phyloP scores from a whole-genome alignment of 1,140 invertebrate species.

The Habropoda laboriosa region DNA sequence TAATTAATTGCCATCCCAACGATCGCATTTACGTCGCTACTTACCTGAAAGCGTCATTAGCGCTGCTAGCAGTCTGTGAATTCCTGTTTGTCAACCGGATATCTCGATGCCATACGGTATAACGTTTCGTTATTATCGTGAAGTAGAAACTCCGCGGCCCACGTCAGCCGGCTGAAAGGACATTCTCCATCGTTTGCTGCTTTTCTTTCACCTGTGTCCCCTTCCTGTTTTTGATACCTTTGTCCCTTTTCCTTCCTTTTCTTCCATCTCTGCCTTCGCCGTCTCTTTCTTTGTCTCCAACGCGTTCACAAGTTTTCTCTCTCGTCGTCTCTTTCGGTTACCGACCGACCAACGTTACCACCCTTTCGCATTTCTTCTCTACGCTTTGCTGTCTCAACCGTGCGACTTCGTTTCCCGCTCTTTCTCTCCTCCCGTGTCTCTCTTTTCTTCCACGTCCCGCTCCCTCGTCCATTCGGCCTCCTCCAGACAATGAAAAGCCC shows the following conservation, averaged over 20 bases:
- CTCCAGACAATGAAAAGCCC: slow-evolving; percentile 54
- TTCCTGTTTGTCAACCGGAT: slow-evolving; percentile 33
- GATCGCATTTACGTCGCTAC: slow-evolving; percentile 37
- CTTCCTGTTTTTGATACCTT: slow-evolving; percentile 51
- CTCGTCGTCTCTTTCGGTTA: slow-evolving; percentile 49
- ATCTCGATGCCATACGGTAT: slow-evolving; percentile 16
- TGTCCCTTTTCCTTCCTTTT: slow-evolving; percentile 1
- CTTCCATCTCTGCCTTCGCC: slow-evolving; percentile 40
- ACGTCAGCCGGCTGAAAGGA: slow-evolving; percentile 26
- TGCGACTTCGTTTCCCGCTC: slow-evolving; percentile 14
- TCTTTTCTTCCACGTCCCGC: slow-evolving; percentile 12
- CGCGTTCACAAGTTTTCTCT: slow-evolving; percentile 36
- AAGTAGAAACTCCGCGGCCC: slow-evolving; percentile 25
- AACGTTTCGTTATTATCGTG: slow-evolving; percentile 47
- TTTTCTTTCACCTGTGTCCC: slow-evolving; percentile 52
- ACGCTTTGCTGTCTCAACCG: slow-evolving; percentile 37
- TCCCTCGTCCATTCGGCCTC: slow-evolving; percentile 35
- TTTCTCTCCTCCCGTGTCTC: background rate
- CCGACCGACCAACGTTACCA: slow-evolving; percentile 45
- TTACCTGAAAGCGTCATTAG: slow-evolving; percentile 44
- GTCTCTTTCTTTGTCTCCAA: slow-evolving; percentile 8
- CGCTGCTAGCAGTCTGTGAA: background rate
- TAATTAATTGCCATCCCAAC: slow-evolving; percentile 48
- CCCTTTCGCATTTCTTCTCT: slow-evolving; percentile 47
- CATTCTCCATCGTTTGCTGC: slow-evolving; percentile 34